phyloP scores from a whole-genome alignment of 2,797 vertebrate genomes.

The Hypotaenidia philippensis region DNA sequence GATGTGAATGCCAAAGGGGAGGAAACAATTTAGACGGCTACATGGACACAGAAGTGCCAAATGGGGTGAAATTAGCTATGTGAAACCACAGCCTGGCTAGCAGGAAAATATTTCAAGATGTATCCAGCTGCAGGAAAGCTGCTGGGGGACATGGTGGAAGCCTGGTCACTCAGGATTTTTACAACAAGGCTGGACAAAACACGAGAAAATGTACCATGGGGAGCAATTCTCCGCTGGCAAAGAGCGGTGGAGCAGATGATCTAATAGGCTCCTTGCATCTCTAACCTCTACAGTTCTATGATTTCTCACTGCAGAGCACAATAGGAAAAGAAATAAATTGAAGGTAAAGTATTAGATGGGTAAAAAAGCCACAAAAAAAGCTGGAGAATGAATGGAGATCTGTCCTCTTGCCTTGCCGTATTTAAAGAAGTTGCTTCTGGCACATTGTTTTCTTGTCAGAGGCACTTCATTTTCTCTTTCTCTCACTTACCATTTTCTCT shows the following conservation, averaged over 20 bases:
- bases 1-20: not conserved
- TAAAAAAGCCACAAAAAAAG: not conserved
- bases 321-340: not conserved
- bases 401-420: not conserved
- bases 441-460: constrained; percentile 49
- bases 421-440: constrained; percentile 33
- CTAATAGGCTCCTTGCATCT: constrained; percentile 42
- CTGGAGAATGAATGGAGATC: not conserved
- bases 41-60: not conserved
- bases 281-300: constrained; percentile 8
- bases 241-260: constrained; percentile 23
- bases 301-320: not conserved
- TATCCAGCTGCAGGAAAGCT: constrained; percentile 21
- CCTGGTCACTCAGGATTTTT: constrained; percentile 47
- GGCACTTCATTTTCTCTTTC: constrained; percentile 25
- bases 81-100: not conserved
- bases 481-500: constrained; percentile 47
- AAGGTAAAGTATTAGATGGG: not conserved
- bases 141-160: not conserved
- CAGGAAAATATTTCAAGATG: constrained; percentile 23
- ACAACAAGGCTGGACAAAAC: constrained; percentile 45
- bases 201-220: constrained; percentile 34
- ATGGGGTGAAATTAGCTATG: not conserved
- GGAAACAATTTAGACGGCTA: not conserved
- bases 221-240: constrained; percentile 27